Base-by-base conservation (phyloP, 1,140 invertebrate genomes). In the Aphelenchoides fujianensis region DNA sequence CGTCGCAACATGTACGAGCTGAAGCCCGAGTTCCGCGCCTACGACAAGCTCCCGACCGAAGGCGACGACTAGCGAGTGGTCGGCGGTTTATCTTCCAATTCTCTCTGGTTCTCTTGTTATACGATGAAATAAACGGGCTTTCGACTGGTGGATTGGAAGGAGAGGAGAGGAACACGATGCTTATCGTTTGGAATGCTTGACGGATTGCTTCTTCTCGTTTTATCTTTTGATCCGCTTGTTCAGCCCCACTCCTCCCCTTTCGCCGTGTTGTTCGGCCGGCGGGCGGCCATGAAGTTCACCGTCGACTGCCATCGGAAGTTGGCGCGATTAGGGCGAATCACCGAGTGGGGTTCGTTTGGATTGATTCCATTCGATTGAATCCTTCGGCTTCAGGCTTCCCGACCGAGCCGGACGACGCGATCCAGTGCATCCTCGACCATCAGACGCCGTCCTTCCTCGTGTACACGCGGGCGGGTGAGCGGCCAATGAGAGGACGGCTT, bases 1-100 rank as follows among this genome's bases (percentile, higher is more conserved):
- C 94, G 98, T 82, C 94, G 94, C 84, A 97, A 96, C 84, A 98
- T 95, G 92, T 98, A 95, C 94, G 95, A 98, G 86, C 87, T 98
- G 77, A 98, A 98, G 84, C 93, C 94, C 9, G 95, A 98, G 85
- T 98, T 96, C 86, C 88, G 95, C 41, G 27, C 61, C 64, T 23
- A 69, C 64, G 28, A 69, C 31, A n/a, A n/a, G n/a, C 68, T 35
- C 12, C 23, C 23, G 67, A 30, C n/a, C 27, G 62, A 23, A 5
- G 19, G 67, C 5, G 62, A 16, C 16, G 34, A 66, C 23, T 31
- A 36, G 27, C 5, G n/a, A n/a, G n/a, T n/a, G n/a, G 30, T 59
- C 5, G 62, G 19, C 5, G 7, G 5, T 5, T 52, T 52, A 61
- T 7, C 31, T 52, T 48, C 12, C 12, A 48, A n/a, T n/a, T n/a